These are phyloP conservation scores for Hycleus phaleratus DNA, from an alignment of 1,140 invertebrate species.

Conservation along the genomic window DNA sequence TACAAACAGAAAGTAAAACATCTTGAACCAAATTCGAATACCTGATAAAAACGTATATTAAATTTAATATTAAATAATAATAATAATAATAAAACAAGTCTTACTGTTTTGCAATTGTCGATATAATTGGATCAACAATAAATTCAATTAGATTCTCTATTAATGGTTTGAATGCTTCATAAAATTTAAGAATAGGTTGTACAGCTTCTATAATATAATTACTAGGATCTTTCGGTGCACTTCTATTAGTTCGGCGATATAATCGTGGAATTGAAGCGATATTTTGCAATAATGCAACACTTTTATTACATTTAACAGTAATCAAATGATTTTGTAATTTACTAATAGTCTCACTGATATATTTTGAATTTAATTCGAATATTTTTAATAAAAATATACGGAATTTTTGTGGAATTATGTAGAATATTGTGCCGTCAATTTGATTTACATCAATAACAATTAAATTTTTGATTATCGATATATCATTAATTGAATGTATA, in stretches of 20 bases:
- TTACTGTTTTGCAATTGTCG: conserved; percentile 27
- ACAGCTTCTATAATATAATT: conserved; percentile 67
- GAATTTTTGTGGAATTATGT: conserved; percentile 24
- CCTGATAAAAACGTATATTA: conserved; percentile 45
- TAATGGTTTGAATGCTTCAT: conserved; percentile 49
- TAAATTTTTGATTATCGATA: conserved; percentile 22
- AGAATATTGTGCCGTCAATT: conserved; percentile 24
- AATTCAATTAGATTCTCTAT: conserved; percentile 39
- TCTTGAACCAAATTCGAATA: conserved; percentile 75
- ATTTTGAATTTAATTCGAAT: conserved; percentile 31
- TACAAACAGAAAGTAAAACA: conserved; percentile 85
- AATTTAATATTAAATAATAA: neutral
- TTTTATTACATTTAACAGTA: conserved; percentile 46
- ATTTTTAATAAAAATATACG: conserved; percentile 21
- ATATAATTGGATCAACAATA: conserved; percentile 23
- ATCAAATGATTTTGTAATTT: conserved; percentile 45
- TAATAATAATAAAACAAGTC: neutral
- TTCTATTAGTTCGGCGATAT: conserved; percentile 87
- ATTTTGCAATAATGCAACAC: conserved; percentile 55
- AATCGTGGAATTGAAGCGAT: conserved; percentile 87
- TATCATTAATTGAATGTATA: conserved; percentile 29
- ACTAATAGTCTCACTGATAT: conserved; percentile 45
- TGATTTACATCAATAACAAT: conserved; percentile 13
- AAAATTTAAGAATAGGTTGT: conserved; percentile 54
- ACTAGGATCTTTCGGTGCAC: conserved; percentile 70